Percentiles rank a stretch among this genome's conserved stretches.
Evolutionary conservation across 2,113 vertebrate species (phyloP).

Genomic region (Corydoras maculifer): DNA sequence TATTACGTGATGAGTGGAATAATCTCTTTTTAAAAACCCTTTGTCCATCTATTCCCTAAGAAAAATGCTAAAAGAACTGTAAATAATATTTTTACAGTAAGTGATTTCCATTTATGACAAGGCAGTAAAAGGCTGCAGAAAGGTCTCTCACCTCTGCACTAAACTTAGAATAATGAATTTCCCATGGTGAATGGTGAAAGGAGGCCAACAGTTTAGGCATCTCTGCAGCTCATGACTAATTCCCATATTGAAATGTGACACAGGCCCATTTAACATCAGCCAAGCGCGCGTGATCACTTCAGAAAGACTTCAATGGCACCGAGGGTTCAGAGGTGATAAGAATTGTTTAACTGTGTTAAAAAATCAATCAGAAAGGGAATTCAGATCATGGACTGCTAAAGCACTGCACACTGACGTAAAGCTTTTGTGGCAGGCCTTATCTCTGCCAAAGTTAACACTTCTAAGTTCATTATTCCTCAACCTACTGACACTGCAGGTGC

Average conservation of each 20-base stretch:
- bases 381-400: slow-evolving; percentile 25
- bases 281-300: slow-evolving; percentile 82
- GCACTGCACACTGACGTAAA: background rate
- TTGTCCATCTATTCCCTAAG: background rate
- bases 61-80: background rate
- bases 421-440: background rate
- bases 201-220: slow-evolving; percentile 74
- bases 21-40: too few relatives aligned
- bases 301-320: slow-evolving; percentile 76
- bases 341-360: slow-evolving; percentile 57
- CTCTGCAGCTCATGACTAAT: slow-evolving; percentile 86
- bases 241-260: slow-evolving; percentile 82
- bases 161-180: slow-evolving; percentile 59
- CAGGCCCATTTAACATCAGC: slow-evolving; percentile 81
- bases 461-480: slow-evolving; percentile 90
- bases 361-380: slow-evolving; percentile 46
- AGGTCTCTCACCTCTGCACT: slow-evolving; percentile 59
- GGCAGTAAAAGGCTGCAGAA: slow-evolving; percentile 26
- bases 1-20: too few relatives aligned
- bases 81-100: slow-evolving; percentile 27
- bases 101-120: slow-evolving; percentile 48
- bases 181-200: slow-evolving; percentile 59
- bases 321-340: slow-evolving; percentile 60
- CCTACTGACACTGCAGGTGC: slow-evolving; percentile 84
- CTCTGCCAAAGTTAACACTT: slow-evolving; percentile 72